Evolutionary conservation across 92 coral and sea anemone genomes (phyloP).

Genomic region (Desmophyllum pertusum): DNA sequence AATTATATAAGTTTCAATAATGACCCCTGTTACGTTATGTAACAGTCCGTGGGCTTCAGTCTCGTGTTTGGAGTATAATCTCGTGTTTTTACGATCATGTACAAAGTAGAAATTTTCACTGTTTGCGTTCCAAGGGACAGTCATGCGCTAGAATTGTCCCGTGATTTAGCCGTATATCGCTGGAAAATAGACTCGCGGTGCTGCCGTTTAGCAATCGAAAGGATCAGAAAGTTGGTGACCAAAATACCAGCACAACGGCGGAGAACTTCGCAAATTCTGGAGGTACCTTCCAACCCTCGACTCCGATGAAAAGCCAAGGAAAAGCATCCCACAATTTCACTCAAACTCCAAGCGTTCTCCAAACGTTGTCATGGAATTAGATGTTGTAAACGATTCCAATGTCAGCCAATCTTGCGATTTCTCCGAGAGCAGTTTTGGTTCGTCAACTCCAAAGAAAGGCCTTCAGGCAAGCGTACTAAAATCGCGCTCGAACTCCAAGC

Average conservation of each 20-base stretch:
- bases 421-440: constrained; percentile 11
- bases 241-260: not conserved
- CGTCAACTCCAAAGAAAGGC: constrained; percentile 16
- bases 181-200: not conserved
- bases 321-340: not conserved
- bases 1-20: too few species aligned
- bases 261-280: not conserved
- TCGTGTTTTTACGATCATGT: constrained; percentile 15
- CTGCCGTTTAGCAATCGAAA: not conserved
- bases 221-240: too few species aligned
- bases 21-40: constrained; percentile 1
- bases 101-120: not conserved
- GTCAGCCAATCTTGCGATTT: not conserved
- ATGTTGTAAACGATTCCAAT: constrained; percentile 1
- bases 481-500: constrained; percentile 18
- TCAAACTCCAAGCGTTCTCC: not conserved
- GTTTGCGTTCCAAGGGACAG: not conserved
- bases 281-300: not conserved
- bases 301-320: not conserved
- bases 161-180: not conserved
- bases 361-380: constrained; percentile 16
- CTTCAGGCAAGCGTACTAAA: not conserved
- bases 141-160: not conserved
- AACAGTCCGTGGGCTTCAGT: not conserved
- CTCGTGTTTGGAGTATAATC: constrained; percentile 19